Evolutionary conservation across 2,113 vertebrate genomes (phyloP).

Genomic region (Alces alces): DNA sequence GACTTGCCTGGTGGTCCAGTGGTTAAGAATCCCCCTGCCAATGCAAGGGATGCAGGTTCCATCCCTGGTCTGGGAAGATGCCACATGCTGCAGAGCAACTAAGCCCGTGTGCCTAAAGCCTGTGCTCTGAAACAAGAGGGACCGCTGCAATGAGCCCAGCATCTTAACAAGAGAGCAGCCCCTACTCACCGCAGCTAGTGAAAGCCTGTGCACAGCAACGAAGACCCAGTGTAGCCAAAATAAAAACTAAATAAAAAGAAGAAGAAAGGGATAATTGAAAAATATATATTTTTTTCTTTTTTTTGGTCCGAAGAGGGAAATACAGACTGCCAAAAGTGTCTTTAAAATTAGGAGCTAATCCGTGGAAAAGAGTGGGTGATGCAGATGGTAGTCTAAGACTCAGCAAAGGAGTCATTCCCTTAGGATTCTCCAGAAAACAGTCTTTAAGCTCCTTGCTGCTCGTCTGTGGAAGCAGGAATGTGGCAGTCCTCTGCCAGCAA

Average conservation of each 20-base stretch:
- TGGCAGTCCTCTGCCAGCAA: neutral
- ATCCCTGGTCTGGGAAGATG: neutral
- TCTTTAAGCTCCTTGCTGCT: neutral
- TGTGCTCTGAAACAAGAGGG: neutral
- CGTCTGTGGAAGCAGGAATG: conserved; percentile 13
- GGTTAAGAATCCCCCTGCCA: neutral
- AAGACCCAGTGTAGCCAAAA: neutral
- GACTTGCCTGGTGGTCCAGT: neutral
- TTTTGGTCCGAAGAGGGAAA: conserved; percentile 29
- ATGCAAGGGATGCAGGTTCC: neutral
- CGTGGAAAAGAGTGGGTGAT: neutral
- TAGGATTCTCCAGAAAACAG: neutral
- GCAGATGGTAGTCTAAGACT: conserved; percentile 30
- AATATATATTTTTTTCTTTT: neutral
- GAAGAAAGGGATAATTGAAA: conserved; percentile 50
- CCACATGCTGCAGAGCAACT: neutral
- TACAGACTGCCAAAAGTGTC: conserved; percentile 48
- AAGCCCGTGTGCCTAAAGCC: neutral
- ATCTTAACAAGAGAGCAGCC: neutral
- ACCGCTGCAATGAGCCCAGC: neutral
- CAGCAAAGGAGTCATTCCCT: neutral
- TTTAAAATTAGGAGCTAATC: conserved; percentile 39
- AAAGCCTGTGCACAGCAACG: accelerated
- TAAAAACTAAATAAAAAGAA: neutral
- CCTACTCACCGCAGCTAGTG: accelerated